Evolutionary conservation across 2,888 invertebrate genomes (phyloP).

Genomic region (Eristalis intricaria): DNA sequence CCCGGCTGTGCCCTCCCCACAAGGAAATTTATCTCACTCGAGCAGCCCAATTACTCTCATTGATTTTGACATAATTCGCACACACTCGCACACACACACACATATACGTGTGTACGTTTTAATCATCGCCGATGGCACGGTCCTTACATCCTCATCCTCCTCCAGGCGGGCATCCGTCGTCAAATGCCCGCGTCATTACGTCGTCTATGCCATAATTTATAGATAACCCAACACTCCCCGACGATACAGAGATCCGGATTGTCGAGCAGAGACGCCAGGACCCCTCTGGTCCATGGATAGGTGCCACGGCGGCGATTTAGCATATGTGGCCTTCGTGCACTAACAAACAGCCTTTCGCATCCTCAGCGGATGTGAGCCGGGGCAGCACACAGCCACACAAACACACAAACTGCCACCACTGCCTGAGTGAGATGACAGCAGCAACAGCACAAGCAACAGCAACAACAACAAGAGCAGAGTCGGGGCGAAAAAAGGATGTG

Average conservation of each 20-base stretch:
- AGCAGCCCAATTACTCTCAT: slow-evolving; percentile 68
- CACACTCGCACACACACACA: not conserved
- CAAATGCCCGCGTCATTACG: slow-evolving; percentile 50
- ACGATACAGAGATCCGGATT: slow-evolving; percentile 5
- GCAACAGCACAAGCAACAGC: slow-evolving; percentile 9
- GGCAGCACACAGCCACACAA: slow-evolving; percentile 1
- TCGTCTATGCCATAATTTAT: slow-evolving; percentile 64
- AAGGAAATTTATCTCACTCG: slow-evolving; percentile 65
- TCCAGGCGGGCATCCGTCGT: slow-evolving; percentile 22
- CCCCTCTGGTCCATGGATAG: slow-evolving; percentile 30
- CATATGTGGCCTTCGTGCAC: slow-evolving; percentile 51
- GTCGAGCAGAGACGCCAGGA: not conserved
- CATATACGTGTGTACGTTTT: slow-evolving; percentile 33
- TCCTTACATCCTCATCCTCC: slow-evolving; percentile 2
- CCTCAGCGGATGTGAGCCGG: slow-evolving; percentile 44
- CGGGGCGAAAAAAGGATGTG: slow-evolving; percentile 16
- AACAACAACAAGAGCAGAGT: not conserved
- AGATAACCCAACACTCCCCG: slow-evolving; percentile 58
- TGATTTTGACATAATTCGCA: slow-evolving; percentile 61
- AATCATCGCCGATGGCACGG: slow-evolving; percentile 41
- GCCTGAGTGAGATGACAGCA: slow-evolving; percentile 55
- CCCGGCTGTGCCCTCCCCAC: slow-evolving; percentile 29
- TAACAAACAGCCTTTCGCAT: slow-evolving; percentile 52
- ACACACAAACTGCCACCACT: not conserved
- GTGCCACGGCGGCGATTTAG: slow-evolving; percentile 54